Conservation (phyloP, 1,140 invertebrate species). For the Psilanteris sp. region DNA sequence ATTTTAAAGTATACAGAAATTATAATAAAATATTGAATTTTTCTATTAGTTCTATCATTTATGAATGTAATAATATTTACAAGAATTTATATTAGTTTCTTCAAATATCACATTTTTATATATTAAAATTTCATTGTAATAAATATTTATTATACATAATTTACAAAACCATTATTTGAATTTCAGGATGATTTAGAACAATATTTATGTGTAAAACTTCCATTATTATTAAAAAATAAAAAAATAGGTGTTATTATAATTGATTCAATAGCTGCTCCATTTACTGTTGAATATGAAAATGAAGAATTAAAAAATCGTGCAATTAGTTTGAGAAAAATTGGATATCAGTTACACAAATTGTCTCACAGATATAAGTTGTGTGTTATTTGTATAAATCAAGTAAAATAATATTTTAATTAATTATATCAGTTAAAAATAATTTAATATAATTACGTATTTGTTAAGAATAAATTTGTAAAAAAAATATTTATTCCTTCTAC, state of each 20-base stretch:
- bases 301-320: constrained; percentile 78
- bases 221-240: constrained; percentile 75
- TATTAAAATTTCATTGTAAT: no score
- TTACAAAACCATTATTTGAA: no score
- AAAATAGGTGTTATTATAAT: constrained; percentile 85
- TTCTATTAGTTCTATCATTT: no score
- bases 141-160: no score
- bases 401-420: constrained; percentile 69
- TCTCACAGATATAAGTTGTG: constrained; percentile 81
- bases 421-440: no score
- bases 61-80: no score
- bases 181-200: constrained; percentile 75
- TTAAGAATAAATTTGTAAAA: background rate
- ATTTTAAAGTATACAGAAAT: no score
- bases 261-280: constrained; percentile 88
- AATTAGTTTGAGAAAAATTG: constrained; percentile 82
- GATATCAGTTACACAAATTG: constrained; percentile 81
- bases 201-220: constrained; percentile 81
- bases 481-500: constrained; percentile 20
- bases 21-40: no score
- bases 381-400: constrained; percentile 88
- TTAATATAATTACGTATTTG: no score
- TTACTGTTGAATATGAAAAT: constrained; percentile 83
- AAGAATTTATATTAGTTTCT: no score
- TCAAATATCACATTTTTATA: background rate